Percentiles rank a stretch among this genome's conserved stretches.
phyloP scores from a whole-genome alignment of 2,888 invertebrate genomes.

The Therioaphis trifolii region DNA sequence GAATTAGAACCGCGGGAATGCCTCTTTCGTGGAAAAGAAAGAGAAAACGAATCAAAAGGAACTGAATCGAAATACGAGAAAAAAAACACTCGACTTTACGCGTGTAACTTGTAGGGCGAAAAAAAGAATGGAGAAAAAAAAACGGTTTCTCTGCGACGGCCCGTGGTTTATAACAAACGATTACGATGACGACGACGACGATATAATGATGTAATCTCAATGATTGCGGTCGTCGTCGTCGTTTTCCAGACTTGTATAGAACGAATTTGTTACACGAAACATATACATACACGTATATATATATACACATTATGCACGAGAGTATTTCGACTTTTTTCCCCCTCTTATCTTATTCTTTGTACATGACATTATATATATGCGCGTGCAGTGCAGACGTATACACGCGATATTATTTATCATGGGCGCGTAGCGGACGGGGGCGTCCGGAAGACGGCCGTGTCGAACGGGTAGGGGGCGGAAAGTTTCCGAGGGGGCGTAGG shows the following conservation, averaged over 20 bases:
- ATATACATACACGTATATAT: background rate
- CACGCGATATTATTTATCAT: background rate
- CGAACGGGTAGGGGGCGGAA: background rate
- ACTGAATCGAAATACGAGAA: too few species aligned
- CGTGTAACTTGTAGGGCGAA: too few species aligned
- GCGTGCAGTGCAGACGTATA: background rate
- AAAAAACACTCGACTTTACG: too few species aligned
- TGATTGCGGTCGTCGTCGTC: conserved; percentile 20
- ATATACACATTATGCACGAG: background rate
- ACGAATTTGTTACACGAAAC: background rate
- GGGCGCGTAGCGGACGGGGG: background rate
- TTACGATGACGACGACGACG: background rate
- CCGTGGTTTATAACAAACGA: background rate
- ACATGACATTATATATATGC: too few species aligned
- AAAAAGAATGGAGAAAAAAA: background rate
- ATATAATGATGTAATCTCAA: conserved; percentile 23
- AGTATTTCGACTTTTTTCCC: background rate
- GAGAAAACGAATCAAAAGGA: too few species aligned
- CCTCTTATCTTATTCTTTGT: background rate
- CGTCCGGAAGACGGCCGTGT: background rate
- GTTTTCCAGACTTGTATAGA: conserved; percentile 1
- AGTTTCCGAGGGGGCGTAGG: background rate
- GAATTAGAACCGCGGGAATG: too few species aligned
- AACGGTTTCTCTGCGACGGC: background rate
- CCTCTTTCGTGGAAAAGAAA: too few species aligned